Evolutionary conservation across 2,888 invertebrate species (phyloP).

Genomic region (Mamestra brassicae): DNA sequence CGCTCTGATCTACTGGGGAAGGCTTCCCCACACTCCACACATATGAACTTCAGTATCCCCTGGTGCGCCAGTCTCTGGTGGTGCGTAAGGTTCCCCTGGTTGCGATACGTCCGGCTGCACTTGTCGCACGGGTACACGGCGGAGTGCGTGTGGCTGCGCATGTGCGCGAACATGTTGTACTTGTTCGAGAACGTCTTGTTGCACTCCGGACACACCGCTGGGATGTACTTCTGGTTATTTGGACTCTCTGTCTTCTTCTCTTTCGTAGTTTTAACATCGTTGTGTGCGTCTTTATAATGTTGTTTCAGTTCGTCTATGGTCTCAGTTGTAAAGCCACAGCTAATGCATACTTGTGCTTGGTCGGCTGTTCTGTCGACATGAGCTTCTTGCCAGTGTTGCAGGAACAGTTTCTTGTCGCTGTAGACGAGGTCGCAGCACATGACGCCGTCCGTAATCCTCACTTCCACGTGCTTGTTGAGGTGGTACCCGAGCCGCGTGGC

Average conservation of each 20-base stretch:
- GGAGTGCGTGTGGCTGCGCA: slow-evolving; percentile 79
- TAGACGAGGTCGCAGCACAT: slow-evolving; percentile 74
- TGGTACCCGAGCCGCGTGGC: slow-evolving; percentile 78
- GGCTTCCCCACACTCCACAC: slow-evolving; percentile 85
- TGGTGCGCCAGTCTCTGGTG: slow-evolving; percentile 86
- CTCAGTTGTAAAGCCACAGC: slow-evolving; percentile 71
- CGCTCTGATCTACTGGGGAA: slow-evolving; percentile 85
- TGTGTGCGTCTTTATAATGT: slow-evolving; percentile 69
- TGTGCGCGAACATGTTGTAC: slow-evolving; percentile 87
- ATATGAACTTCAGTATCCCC: slow-evolving; percentile 82
- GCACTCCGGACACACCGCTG: slow-evolving; percentile 87
- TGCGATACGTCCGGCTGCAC: slow-evolving; percentile 86
- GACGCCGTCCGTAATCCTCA: slow-evolving; percentile 69
- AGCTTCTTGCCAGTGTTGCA: slow-evolving; percentile 73
- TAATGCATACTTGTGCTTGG: slow-evolving; percentile 68
- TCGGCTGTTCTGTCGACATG: slow-evolving; percentile 66
- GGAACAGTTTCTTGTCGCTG: slow-evolving; percentile 70
- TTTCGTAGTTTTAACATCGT: slow-evolving; percentile 39
- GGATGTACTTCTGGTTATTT: slow-evolving; percentile 79
- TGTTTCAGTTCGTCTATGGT: slow-evolving; percentile 57
- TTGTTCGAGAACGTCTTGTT: slow-evolving; percentile 87
- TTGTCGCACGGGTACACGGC: slow-evolving; percentile 77
- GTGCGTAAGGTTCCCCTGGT: slow-evolving; percentile 81
- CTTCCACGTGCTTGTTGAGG: slow-evolving; percentile 76
- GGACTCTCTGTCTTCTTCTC: slow-evolving; percentile 59